Evolutionary conservation across 2,113 vertebrate species (phyloP).

Genomic region (Castor canadensis): DNA sequence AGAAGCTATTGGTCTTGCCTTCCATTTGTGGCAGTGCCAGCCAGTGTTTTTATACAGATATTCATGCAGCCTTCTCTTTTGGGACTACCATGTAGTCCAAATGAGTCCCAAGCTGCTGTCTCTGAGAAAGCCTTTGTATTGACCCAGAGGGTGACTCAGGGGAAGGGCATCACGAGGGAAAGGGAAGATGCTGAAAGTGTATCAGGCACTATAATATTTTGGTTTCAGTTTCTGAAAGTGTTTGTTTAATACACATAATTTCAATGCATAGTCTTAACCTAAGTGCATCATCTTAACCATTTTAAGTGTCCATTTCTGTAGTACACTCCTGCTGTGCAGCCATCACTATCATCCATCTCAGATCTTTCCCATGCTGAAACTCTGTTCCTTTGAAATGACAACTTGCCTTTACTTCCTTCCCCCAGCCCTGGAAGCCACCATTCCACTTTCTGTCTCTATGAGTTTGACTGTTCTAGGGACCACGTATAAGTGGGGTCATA

Average conservation of each 20-base stretch:
- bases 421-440: rapidly evolving
- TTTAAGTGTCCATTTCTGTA: background rate
- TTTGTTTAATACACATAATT: background rate
- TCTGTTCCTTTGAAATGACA: background rate
- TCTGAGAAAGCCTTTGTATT: rapidly evolving
- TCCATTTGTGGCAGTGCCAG: background rate
- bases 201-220: too few species aligned
- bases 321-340: background rate
- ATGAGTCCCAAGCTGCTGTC: background rate
- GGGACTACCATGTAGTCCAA: background rate
- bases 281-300: too few species aligned
- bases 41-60: background rate
- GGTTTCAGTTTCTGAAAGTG: background rate
- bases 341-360: background rate
- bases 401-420: rapidly evolving
- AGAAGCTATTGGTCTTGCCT: rapidly evolving
- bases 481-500: rapidly evolving
- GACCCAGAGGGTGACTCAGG: background rate
- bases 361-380: background rate
- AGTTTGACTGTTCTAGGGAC: rapidly evolving
- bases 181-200: background rate
- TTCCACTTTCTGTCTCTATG: background rate
- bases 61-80: too few species aligned
- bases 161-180: background rate
- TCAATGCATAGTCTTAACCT: too few species aligned